Conservation (phyloP, 1,140 invertebrate species). For the Trichogramma pretiosum region DNA sequence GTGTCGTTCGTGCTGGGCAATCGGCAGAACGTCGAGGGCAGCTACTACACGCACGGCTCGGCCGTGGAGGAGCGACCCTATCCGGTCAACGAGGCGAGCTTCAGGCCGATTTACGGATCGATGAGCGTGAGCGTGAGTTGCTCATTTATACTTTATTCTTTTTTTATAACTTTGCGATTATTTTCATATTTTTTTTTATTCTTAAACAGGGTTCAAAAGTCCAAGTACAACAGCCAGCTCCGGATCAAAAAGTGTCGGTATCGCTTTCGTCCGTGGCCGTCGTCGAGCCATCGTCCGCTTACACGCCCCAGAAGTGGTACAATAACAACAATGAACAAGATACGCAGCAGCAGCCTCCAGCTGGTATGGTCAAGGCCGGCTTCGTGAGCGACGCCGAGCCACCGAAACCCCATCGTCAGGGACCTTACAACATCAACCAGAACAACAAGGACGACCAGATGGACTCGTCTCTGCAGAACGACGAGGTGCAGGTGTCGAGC, state of each 20-base stretch:
- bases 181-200: background rate
- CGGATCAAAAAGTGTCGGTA: constrained; percentile 10
- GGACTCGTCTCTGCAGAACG: constrained; percentile 2
- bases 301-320: constrained; percentile 26
- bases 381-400: background rate
- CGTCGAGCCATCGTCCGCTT: constrained; percentile 20
- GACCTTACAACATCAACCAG: background rate
- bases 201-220: constrained; percentile 3
- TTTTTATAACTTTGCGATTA: background rate
- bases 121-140: constrained; percentile 3
- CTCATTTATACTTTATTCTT: no score
- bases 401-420: background rate
- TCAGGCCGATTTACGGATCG: constrained; percentile 27
- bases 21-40: constrained; percentile 50
- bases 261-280: constrained; percentile 26
- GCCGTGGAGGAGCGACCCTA: constrained; percentile 43
- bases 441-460: constrained; percentile 10
- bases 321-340: background rate
- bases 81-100: constrained; percentile 28
- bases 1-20: constrained; percentile 57
- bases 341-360: background rate
- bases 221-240: background rate
- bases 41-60: constrained; percentile 40
- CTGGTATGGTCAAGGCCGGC: no score
- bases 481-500: background rate